Evolutionary conservation across 1,140 invertebrate genomes (phyloP), one percentile per base, ranked within the genome.

Genomic region (Zaprionus kolodkinae): DNA sequence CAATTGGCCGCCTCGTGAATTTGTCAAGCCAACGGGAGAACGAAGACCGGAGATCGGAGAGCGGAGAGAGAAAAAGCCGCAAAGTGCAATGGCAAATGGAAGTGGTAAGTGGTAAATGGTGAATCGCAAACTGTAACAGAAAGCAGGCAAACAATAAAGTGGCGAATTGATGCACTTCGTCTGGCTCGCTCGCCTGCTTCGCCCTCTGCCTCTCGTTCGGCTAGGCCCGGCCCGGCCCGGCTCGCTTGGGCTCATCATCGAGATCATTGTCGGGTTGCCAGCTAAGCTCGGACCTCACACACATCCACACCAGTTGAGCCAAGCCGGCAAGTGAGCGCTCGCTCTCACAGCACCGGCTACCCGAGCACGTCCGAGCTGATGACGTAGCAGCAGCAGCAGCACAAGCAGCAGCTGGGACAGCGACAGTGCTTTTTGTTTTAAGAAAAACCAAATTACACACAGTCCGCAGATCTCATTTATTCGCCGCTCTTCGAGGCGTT

Each of bases 381-480:
- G 83, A 86, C 81, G 83, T 77, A 76, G 79, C 56, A 15, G 6
- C 25, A 48, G 60, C 45, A 64, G 40, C 30, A 17, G 30, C 21
- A 21, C 21, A 21, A 21, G 30, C 45, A 30, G 48, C 64, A 30
- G 63, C 36, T 11, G 21, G 69, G 72, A 48, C 79, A 17, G 76
- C 36, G 52, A 60, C 75, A 79, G 72, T 82, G 80, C 78, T 91
- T 91, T 91, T 79, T 83, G 83, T 81, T 85, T 85, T 74, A 72
- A 57, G 67, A 72, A 77, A 91, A 91, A 85, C 81, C 86, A 83
- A 91, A 92, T 91, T 92, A 91, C 83, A 86, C 81, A 79, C 74
- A 72, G 78, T 76, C 63, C 80, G 65, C 76, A 91, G 81, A 91
- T 91, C 86, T 91, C 91, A 92, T 91, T 92, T 91, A 92, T 91